phyloP scores from a whole-genome alignment of 1,140 invertebrate species.

The Bombus vancouverensis region DNA sequence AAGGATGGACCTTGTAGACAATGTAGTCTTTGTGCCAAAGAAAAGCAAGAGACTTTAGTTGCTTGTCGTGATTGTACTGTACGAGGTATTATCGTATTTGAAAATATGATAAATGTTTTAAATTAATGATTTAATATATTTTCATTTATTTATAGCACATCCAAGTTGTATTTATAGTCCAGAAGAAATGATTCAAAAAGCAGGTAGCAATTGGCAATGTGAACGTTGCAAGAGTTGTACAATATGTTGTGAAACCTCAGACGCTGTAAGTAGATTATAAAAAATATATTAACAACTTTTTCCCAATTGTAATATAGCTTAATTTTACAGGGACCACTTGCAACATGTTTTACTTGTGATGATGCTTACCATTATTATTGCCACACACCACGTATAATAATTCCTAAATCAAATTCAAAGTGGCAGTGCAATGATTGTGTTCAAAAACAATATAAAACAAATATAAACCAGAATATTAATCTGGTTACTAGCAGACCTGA shows the following conservation, averaged over 20 bases:
- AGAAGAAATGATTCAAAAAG: conserved; percentile 85
- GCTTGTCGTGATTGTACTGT: conserved; percentile 91
- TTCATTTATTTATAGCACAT: conserved; percentile 83
- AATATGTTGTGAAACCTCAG: conserved; percentile 87
- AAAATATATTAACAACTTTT: conserved; percentile 30
- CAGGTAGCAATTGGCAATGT: conserved; percentile 88
- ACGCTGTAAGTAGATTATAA: conserved; percentile 84
- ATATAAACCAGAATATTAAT: conserved; percentile 50
- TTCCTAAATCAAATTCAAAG: conserved; percentile 71
- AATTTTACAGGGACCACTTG: conserved; percentile 81
- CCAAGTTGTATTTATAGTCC: conserved; percentile 86
- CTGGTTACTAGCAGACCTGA: conserved; percentile 69
- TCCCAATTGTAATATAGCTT: conserved; percentile 29
- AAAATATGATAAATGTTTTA: neutral
- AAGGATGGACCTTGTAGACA: conserved; percentile 82
- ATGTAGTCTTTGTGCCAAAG: conserved; percentile 80
- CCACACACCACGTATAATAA: conserved; percentile 85
- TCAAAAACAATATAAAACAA: conserved; percentile 71
- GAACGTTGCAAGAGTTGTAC: conserved; percentile 88
- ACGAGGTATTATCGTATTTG: conserved; percentile 84
- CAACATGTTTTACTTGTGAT: conserved; percentile 91
- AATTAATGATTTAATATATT: conserved; percentile 1
- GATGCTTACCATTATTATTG: conserved; percentile 92
- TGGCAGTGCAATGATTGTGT: conserved; percentile 78
- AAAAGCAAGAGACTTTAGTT: conserved; percentile 86